phyloP scores from a whole-genome alignment of 2,797 vertebrate genomes.

The Gallirallus australis region DNA sequence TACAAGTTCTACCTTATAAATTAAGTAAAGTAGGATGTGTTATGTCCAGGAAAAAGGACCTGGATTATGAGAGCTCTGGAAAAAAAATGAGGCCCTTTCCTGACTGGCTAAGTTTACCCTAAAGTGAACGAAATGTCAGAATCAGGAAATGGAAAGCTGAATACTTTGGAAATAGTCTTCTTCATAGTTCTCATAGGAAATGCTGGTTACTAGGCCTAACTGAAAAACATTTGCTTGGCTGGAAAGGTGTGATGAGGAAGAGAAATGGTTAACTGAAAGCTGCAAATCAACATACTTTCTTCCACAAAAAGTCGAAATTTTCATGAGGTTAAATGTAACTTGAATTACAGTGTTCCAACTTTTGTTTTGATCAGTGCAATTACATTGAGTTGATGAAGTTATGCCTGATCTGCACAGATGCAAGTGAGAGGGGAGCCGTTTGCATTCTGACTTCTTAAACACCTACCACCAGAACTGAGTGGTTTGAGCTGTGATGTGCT shows the following conservation, averaged over 20 bases:
- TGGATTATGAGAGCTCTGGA: not conserved
- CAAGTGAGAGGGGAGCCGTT: not conserved
- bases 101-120: not conserved
- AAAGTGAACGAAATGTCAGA: conserved; percentile 1
- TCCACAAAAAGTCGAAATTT: not conserved
- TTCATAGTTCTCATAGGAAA: not conserved
- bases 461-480: not conserved
- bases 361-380: not conserved
- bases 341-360: not conserved
- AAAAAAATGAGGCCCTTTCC: not conserved
- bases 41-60: not conserved
- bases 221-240: not conserved
- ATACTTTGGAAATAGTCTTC: conserved; percentile 30
- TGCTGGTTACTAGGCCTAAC: not conserved
- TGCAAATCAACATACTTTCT: not conserved
- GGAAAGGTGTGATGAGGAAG: not conserved
- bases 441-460: not conserved
- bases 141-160: conserved; percentile 33
- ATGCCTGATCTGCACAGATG: not conserved
- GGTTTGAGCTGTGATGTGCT: not conserved
- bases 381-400: not conserved
- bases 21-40: not conserved
- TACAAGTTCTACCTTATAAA: not conserved
- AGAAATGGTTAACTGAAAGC: not conserved
- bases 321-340: not conserved